phyloP scores from a whole-genome alignment of 2,888 invertebrate genomes.

The Tryphoninae sp. region DNA sequence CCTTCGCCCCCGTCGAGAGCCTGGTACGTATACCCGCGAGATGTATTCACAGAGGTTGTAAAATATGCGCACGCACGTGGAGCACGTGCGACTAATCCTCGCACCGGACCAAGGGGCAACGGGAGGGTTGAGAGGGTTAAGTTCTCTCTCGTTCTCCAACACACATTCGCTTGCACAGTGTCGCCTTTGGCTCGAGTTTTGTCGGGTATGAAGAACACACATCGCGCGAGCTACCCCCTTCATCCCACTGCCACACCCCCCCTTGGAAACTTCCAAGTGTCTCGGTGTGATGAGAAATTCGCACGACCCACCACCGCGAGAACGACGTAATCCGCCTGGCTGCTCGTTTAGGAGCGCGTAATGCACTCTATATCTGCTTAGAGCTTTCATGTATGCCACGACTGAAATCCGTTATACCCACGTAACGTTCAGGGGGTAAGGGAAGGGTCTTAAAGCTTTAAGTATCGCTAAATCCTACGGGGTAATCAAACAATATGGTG shows the following conservation, averaged over 20 bases:
- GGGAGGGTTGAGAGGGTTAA: conserved; percentile 32
- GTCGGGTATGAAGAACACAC: conserved; percentile 27
- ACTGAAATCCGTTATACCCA: background rate
- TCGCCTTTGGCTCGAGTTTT: conserved; percentile 1
- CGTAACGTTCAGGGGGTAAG: background rate
- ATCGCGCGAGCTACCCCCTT: background rate
- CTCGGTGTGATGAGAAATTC: conserved; percentile 58
- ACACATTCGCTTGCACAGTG: background rate
- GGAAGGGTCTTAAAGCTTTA: conserved; percentile 9
- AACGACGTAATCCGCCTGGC: conserved; percentile 60
- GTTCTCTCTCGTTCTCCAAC: conserved; percentile 38
- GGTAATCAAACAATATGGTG: background rate
- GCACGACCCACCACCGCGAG: conserved; percentile 46
- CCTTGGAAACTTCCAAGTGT: conserved; percentile 57
- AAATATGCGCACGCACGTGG: conserved; percentile 72
- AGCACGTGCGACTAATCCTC: conserved; percentile 68
- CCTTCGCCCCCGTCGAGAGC: conserved; percentile 6
- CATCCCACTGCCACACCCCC: background rate
- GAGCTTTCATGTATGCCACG: conserved; percentile 1
- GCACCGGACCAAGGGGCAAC: conserved; percentile 1
- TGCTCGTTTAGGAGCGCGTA: conserved; percentile 63
- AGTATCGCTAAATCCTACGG: no score
- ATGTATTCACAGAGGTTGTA: conserved; percentile 56
- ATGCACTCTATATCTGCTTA: conserved; percentile 49
- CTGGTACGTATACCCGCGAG: conserved; percentile 28